Evolutionary conservation across 2,113 vertebrate species (phyloP).

Genomic region (Rallus limicola): DNA sequence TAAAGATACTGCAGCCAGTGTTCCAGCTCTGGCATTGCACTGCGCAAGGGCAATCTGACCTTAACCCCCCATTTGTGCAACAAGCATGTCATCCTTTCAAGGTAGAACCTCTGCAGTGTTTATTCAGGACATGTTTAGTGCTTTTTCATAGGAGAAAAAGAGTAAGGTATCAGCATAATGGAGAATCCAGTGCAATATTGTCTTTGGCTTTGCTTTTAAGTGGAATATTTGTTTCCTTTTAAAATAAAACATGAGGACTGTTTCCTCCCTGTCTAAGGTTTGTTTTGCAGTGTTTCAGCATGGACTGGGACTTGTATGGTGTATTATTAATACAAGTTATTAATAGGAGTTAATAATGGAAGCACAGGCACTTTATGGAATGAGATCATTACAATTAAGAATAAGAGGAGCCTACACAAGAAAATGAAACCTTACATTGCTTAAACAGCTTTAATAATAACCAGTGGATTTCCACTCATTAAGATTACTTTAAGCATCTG

Average conservation of each 20-base stretch:
- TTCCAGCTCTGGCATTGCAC: background rate
- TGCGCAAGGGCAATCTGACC: background rate
- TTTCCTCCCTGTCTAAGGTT: background rate
- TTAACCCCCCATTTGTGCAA: background rate
- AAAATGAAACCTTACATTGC: constrained; percentile 50
- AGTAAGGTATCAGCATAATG: background rate
- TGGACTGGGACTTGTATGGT: background rate
- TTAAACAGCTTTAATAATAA: constrained; percentile 57
- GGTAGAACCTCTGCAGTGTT: background rate
- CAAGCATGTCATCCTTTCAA: background rate
- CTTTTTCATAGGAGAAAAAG: background rate
- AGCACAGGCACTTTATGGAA: constrained; percentile 51
- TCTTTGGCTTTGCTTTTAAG: background rate
- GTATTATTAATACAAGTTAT: constrained; percentile 42
- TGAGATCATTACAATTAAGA: constrained; percentile 57
- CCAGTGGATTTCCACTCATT: constrained; percentile 30
- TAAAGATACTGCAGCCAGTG: background rate
- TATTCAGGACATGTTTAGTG: background rate
- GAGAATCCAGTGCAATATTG: background rate
- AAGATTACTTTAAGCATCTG: constrained; percentile 20
- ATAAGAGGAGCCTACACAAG: constrained; percentile 41
- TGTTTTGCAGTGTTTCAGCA: constrained; percentile 6
- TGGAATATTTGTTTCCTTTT: background rate
- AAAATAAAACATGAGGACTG: background rate
- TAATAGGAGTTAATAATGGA: constrained; percentile 63